Evolutionary conservation across 2,888 invertebrate genomes (phyloP), one percentile per base, ranked within the genome.

Genomic region (Pogonocherus hispidulus): DNA sequence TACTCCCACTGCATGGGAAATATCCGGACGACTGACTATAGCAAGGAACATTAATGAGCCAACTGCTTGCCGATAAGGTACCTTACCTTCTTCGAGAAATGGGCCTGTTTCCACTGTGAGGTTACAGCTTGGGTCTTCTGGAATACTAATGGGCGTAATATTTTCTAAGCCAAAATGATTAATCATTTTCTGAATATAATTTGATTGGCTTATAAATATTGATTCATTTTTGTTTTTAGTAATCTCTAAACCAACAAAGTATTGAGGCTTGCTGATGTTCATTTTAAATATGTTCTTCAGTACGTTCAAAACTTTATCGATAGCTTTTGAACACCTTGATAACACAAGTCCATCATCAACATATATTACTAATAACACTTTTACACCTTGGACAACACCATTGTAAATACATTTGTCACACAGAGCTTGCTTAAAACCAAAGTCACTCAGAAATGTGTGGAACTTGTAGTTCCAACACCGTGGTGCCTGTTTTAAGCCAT

Each of bases 161-260:
- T n/a, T n/a, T n/a, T n/a, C n/a, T n/a, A n/a, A n/a, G n/a, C n/a
- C n/a, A n/a, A n/a, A n/a, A n/a, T n/a, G n/a, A n/a, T n/a, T n/a
- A n/a, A n/a, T n/a, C n/a, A n/a, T n/a, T n/a, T n/a, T n/a, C n/a
- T n/a, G n/a, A n/a, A n/a, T n/a, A n/a, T n/a, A n/a, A n/a, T n/a
- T n/a, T n/a, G n/a, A n/a, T n/a, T n/a, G n/a, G n/a, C n/a, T n/a
- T n/a, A n/a, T n/a, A n/a, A n/a, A n/a, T n/a, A n/a, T n/a, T n/a
- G n/a, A n/a, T n/a, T n/a, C n/a, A n/a, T n/a, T n/a, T n/a, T 46
- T 32, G 14, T 52, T 47, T 56, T 23, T 32, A 22, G n/a, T 37
- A 51, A 67, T 69, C 62, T 72, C 62, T 5, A 72, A 9, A 23
- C 72, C 72, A 54, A 72, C 57, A 37, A 64, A 72, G 19, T 27